A percentile compares a stretch with the other conserved stretches of the same genome.
phyloP scores from a whole-genome alignment of 2,888 invertebrate genomes.

The Cephus pulcher region DNA sequence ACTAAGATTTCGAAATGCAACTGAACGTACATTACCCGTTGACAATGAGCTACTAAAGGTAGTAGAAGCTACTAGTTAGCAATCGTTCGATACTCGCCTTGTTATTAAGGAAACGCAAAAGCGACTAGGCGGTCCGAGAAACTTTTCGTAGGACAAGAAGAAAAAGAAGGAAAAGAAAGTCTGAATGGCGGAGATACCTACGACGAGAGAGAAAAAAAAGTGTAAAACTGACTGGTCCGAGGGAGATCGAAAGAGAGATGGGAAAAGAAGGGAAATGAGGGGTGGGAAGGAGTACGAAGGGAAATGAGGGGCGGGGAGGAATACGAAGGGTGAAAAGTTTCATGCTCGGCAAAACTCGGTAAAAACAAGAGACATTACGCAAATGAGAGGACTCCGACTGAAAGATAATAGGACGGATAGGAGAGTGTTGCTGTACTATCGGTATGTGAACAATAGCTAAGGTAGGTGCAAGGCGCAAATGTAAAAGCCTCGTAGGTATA shows the following conservation, averaged over 20 bases:
- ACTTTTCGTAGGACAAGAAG: not conserved
- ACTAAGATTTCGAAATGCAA: not conserved
- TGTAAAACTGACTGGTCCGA: constrained; percentile 11
- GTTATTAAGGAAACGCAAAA: not conserved
- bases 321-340: constrained; percentile 20
- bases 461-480: not conserved
- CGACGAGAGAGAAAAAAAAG: not conserved
- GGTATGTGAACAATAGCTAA: not conserved
- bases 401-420: not conserved
- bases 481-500: not conserved
- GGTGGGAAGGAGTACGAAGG: not conserved
- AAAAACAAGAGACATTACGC: constrained; percentile 32
- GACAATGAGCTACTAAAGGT: not conserved
- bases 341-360: constrained; percentile 19
- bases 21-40: not conserved
- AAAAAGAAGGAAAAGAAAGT: not conserved
- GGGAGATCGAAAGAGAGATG: constrained; percentile 8
- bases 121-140: not conserved
- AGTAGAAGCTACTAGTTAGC: not conserved
- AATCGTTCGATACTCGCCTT: not conserved
- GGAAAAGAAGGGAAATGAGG: constrained; percentile 1
- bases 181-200: not conserved
- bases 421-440: not conserved
- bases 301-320: not conserved
- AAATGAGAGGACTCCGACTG: constrained; percentile 24